Conservation (phyloP, 2,797 vertebrate species). For the Thalassophryne amazonica region DNA sequence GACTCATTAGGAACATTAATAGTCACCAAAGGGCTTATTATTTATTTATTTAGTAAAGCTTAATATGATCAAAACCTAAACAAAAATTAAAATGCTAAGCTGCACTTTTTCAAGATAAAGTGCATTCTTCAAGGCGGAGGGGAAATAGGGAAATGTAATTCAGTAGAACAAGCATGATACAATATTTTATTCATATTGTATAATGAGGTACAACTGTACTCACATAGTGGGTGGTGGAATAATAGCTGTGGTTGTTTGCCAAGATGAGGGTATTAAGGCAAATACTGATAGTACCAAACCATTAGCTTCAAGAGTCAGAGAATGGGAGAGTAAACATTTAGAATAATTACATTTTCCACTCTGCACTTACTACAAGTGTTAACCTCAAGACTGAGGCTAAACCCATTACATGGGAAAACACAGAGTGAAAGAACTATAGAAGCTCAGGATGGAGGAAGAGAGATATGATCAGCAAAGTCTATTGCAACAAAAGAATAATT, state of each 20-base stretch:
- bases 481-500: not conserved
- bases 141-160: not conserved
- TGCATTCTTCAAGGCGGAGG: not conserved
- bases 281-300: slow-evolving; percentile 37
- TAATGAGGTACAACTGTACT: slow-evolving; percentile 1
- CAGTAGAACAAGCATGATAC: not conserved
- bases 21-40: too few relatives aligned
- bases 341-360: slow-evolving; percentile 65
- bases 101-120: not conserved
- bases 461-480: not conserved
- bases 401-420: slow-evolving; percentile 46
- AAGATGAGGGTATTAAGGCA: slow-evolving; percentile 31
- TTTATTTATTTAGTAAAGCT: too few relatives aligned
- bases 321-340: slow-evolving; percentile 63
- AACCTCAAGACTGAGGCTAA: slow-evolving; percentile 48
- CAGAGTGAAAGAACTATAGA: not conserved
- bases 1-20: not conserved
- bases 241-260: slow-evolving; percentile 14
- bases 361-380: slow-evolving; percentile 51
- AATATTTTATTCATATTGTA: not conserved
- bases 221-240: not conserved
- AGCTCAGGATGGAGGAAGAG: not conserved
- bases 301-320: slow-evolving; percentile 49
- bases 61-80: not conserved
- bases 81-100: not conserved